Conservation (phyloP, 1,140 invertebrate species). For the Drosophila ironensis region DNA sequence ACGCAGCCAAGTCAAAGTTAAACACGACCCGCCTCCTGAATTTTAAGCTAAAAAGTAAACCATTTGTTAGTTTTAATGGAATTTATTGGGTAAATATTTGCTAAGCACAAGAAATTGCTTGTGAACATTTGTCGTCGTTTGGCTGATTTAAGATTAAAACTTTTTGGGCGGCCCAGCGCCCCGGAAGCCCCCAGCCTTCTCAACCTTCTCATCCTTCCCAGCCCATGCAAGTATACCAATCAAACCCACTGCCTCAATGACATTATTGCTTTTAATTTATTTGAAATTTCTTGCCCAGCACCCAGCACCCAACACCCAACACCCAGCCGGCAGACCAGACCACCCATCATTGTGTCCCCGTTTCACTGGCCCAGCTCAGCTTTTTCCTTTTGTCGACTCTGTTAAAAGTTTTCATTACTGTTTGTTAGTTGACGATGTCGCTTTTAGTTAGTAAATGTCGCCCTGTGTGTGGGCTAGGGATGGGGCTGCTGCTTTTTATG, state of each 20-base stretch:
- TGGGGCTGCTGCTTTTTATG: conserved; percentile 29
- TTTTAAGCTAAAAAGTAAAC: conserved; percentile 72
- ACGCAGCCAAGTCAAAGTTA: conserved; percentile 28
- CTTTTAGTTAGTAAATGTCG: conserved; percentile 31
- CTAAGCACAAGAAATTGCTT: conserved; percentile 62
- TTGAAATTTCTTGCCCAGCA: conserved; percentile 29
- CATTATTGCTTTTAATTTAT: conserved; percentile 54
- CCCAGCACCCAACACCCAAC: neutral
- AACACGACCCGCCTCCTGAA: neutral
- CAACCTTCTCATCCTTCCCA: neutral
- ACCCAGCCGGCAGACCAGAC: no score
- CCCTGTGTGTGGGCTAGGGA: neutral
- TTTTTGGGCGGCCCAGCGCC: conserved; percentile 32
- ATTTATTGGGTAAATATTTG: conserved; percentile 77
- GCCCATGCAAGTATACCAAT: conserved; percentile 10
- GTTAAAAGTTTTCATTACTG: conserved; percentile 56
- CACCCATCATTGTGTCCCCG: neutral
- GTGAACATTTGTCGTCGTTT: conserved; percentile 55
- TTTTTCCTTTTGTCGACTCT: conserved; percentile 1
- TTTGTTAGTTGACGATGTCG: conserved; percentile 38
- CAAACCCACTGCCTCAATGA: conserved; percentile 23
- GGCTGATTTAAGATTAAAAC: conserved; percentile 72
- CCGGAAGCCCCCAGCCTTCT: neutral
- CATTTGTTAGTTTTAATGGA: conserved; percentile 79
- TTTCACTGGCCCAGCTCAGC: neutral